A percentile compares a stretch with the other conserved stretches of the same genome.
Evolutionary conservation across 1,140 invertebrate species (phyloP).

Genomic region (Musca vetustissima): DNA sequence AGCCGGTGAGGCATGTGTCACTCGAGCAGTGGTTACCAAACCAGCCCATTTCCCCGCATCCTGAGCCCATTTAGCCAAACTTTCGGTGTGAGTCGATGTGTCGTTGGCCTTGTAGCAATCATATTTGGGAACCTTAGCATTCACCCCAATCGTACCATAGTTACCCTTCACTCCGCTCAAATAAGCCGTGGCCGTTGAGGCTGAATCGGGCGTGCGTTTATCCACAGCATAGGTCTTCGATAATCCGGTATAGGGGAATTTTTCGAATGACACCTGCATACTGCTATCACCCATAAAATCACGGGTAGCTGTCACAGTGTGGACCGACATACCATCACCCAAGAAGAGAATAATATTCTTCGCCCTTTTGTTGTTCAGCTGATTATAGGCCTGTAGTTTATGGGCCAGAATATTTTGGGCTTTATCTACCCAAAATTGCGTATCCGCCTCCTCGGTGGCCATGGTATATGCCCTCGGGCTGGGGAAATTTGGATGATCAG

Average conservation of each 20-base stretch:
- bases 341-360: constrained; percentile 77
- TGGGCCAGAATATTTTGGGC: constrained; percentile 38
- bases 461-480: background rate
- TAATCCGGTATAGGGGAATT: constrained; percentile 71
- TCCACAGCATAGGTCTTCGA: constrained; percentile 79
- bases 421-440: constrained; percentile 34
- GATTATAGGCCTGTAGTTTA: constrained; percentile 40
- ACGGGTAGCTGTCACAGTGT: constrained; percentile 70
- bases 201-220: constrained; percentile 74
- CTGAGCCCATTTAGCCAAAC: constrained; percentile 69
- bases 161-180: constrained; percentile 82
- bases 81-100: constrained; percentile 60
- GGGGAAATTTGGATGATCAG: constrained; percentile 3
- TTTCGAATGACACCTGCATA: constrained; percentile 67
- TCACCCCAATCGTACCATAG: constrained; percentile 72
- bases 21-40: constrained; percentile 75
- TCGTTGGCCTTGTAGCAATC: constrained; percentile 57
- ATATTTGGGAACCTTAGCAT: constrained; percentile 60
- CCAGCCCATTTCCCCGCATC: constrained; percentile 71
- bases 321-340: constrained; percentile 78
- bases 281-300: constrained; percentile 70
- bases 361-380: constrained; percentile 58
- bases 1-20: constrained; percentile 80
- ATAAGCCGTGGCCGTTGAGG: constrained; percentile 76
- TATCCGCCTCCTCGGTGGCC: constrained; percentile 10